A percentile compares a stretch with the other conserved stretches of the same genome.
These are phyloP conservation scores for Sebastolobus altivelis DNA, from an alignment of 2,797 vertebrate species.

Conservation along the genomic window DNA sequence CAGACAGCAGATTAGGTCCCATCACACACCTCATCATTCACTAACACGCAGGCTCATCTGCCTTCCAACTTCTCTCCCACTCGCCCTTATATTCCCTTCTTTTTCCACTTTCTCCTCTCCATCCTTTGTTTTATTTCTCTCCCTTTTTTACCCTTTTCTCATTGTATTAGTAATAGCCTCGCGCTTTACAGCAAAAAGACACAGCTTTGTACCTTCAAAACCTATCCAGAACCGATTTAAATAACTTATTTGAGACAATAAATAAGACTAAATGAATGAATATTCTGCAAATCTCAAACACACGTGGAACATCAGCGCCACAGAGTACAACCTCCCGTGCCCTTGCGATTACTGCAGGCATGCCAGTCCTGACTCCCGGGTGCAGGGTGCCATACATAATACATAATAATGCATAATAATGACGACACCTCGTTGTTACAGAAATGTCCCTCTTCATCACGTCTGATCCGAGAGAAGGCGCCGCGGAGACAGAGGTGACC, in stretches of 20 bases:
- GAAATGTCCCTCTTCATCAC: conserved; percentile 66
- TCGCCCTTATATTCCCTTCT: conserved; percentile 13
- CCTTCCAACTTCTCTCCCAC: conserved; percentile 40
- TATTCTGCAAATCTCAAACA: background rate
- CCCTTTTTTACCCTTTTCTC: background rate
- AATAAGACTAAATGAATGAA: background rate
- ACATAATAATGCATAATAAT: conserved; percentile 57
- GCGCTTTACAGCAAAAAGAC: background rate
- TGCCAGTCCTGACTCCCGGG: conserved; percentile 17
- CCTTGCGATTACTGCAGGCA: conserved; percentile 10
- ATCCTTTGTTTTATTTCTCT: background rate
- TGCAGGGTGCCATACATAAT: conserved; percentile 39
- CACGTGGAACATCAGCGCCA: background rate
- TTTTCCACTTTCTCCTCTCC: conserved; percentile 8
- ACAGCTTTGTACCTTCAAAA: background rate
- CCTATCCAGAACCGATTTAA: background rate
- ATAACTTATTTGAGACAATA: too few species aligned
- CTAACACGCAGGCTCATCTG: conserved; percentile 62
- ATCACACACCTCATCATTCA: conserved; percentile 78
- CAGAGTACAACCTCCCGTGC: conserved; percentile 4
- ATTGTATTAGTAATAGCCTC: background rate
- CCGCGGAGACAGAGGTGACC: conserved; percentile 73
- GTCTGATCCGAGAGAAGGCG: conserved; percentile 67
- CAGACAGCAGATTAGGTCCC: conserved; percentile 78
- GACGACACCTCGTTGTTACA: conserved; percentile 40